A percentile compares a stretch with the other conserved stretches of the same genome.
phyloP scores from a whole-genome alignment of 2,888 invertebrate species.

The Agonopterix arenella region DNA sequence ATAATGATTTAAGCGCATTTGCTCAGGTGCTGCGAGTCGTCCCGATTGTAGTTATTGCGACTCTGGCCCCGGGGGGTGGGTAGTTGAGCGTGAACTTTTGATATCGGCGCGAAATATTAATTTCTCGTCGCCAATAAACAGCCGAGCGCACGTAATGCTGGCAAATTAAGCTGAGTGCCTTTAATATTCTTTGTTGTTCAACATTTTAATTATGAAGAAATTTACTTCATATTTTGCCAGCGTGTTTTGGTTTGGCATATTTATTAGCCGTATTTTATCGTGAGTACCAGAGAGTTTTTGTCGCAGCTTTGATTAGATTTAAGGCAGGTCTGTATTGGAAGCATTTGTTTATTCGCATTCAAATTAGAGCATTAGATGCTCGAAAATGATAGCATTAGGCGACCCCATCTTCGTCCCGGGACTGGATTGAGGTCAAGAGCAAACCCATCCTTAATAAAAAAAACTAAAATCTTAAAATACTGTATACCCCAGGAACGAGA shows the following conservation, averaged over 20 bases:
- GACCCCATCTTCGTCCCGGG: too few relatives aligned
- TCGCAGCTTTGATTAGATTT: too few relatives aligned
- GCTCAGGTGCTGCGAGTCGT: constrained; percentile 55
- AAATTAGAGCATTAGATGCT: too few relatives aligned
- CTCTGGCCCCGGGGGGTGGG: constrained; percentile 46
- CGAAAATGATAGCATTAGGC: too few relatives aligned
- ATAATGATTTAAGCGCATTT: constrained; percentile 71
- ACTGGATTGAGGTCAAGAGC: too few relatives aligned
- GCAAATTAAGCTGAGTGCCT: constrained; percentile 71
- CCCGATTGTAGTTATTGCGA: constrained; percentile 61
- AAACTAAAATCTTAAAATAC: too few relatives aligned
- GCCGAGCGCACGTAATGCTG: constrained; percentile 63
- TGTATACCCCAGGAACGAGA: too few relatives aligned
- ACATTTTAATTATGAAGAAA: constrained; percentile 58
- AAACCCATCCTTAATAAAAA: too few relatives aligned
- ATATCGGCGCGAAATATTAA: constrained; percentile 75
- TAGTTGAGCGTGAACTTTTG: constrained; percentile 75
- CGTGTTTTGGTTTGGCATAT: not conserved
- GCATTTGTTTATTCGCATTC: too few relatives aligned
- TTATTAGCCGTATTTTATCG: not conserved
- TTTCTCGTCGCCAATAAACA: constrained; percentile 70
- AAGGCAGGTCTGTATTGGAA: too few relatives aligned
- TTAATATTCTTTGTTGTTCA: constrained; percentile 57
- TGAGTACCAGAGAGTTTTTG: too few relatives aligned
- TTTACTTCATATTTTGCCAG: constrained; percentile 34